These are phyloP conservation scores for Hypanus sabinus DNA, from an alignment of 2,113 vertebrate species.

Conservation along the genomic window DNA sequence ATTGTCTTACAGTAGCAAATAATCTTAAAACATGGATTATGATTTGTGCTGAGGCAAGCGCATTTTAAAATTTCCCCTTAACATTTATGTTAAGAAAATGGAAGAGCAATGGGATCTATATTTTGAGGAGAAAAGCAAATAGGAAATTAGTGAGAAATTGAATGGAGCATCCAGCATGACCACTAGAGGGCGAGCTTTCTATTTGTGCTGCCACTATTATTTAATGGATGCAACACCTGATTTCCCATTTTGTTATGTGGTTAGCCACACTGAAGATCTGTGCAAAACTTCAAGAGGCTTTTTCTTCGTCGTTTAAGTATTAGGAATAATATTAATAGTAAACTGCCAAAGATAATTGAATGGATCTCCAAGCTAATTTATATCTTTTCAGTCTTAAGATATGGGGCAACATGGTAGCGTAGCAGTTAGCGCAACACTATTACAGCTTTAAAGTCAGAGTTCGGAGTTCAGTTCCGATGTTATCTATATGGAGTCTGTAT, in stretches of 20 bases:
- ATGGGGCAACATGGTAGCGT: too few species aligned
- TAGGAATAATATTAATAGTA: background rate
- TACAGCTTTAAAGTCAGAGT: too few species aligned
- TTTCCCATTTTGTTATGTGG: background rate
- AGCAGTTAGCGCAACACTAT: too few species aligned
- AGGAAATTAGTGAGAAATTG: background rate
- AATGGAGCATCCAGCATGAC: background rate
- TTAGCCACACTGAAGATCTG: background rate
- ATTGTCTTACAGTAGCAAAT: background rate
- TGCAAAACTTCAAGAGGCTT: background rate
- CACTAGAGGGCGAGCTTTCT: background rate
- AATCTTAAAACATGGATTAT: background rate
- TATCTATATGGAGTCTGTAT: too few species aligned
- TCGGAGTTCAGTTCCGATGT: too few species aligned
- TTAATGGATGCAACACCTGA: background rate
- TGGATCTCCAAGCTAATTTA: background rate
- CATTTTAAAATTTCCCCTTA: too few species aligned
- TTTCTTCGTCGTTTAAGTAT: background rate
- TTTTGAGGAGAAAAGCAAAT: background rate
- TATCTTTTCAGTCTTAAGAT: background rate
- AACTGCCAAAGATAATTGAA: background rate
- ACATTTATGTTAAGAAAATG: background rate
- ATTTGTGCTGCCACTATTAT: background rate
- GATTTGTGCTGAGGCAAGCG: background rate
- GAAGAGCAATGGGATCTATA: background rate